These are phyloP conservation scores for Slavum lentiscoides DNA, from an alignment of 2,888 invertebrate genomes.

Conservation along the genomic window DNA sequence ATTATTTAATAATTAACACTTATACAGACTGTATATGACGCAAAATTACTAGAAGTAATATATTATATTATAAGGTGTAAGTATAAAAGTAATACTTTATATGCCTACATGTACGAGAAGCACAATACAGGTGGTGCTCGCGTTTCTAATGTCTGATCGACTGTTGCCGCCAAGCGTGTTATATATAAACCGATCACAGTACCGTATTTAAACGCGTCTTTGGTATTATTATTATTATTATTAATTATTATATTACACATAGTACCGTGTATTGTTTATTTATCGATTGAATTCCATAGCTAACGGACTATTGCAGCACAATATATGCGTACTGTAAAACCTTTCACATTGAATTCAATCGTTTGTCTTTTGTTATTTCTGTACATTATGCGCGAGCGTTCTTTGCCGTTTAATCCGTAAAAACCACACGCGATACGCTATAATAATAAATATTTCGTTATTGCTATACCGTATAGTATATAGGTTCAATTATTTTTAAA, in stretches of 20 bases:
- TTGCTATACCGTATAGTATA: neutral
- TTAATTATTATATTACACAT: too few relatives aligned
- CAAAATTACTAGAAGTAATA: too few relatives aligned
- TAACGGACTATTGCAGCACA: neutral
- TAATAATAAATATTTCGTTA: slow-evolving; percentile 12
- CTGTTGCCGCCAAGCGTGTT: too few relatives aligned
- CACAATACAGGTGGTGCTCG: neutral
- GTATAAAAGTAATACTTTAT: too few relatives aligned
- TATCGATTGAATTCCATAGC: slow-evolving; percentile 11
- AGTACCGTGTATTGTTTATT: slow-evolving; percentile 35
- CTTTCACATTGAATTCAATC: slow-evolving; percentile 8
- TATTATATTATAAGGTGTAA: too few relatives aligned
- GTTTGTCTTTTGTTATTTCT: slow-evolving; percentile 26
- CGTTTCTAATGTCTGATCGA: neutral
- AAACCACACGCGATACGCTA: neutral
- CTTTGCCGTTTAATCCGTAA: neutral
- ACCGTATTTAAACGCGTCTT: too few relatives aligned
- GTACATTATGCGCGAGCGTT: neutral
- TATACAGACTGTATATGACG: too few relatives aligned
- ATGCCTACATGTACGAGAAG: neutral
- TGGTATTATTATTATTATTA: too few relatives aligned
- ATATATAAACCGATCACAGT: neutral
- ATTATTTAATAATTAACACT: too few relatives aligned
- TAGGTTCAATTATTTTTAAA: neutral
- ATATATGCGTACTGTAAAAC: neutral